Evolutionary conservation across 2,888 invertebrate species (phyloP), one percentile per base, ranked within the genome.

Genomic region (Tanypteryx hageni): DNA sequence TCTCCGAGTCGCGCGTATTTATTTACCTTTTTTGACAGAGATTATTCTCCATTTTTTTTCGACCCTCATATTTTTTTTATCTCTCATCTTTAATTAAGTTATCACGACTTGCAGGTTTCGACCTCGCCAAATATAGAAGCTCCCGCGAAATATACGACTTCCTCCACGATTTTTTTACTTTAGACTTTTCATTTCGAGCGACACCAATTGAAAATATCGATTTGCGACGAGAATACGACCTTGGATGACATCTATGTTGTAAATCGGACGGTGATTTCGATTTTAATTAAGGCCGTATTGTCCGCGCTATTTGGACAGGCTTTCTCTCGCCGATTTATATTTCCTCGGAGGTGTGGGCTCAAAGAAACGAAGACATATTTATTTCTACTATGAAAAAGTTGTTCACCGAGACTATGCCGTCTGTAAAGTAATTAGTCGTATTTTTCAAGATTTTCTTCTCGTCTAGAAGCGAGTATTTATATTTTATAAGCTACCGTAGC

Each of bases 81-180:
- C 61, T 61, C 61, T 59, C 61, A 68, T 89, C 89, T 89, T 89
- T 89, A 89, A 89, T 89, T 64, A 89, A 68, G 64, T 89, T 89
- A 68, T 68, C 89, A 44, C 18, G 11, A 58, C 89, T 16, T 44
- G 44, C 31, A 1, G 64, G 89, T 56, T 89, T 44, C 89, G 11
- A 89, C 64, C 89, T 22, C 11, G 7, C 68, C 22, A 68, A 68
- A 68, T 68, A 68, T 22, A 68, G 27, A 14, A 76, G 27, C n/a
- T n/a, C 64, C 44, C 31, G 13, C 18, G 31, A 27, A 10, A 44
- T 64, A 64, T 7, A 3, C n/a, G 44, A 31, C 83, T 56, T 64
- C 64, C 64, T 16, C 22, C 16, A 64, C 27, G 22, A 27, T 5
- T 22, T 16, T n/a, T 61, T 61, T 61, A 61, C 14, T 13, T 16